These are phyloP conservation scores for Batillaria attramentaria DNA, from an alignment of 1,140 invertebrate species.

Conservation along the genomic window DNA sequence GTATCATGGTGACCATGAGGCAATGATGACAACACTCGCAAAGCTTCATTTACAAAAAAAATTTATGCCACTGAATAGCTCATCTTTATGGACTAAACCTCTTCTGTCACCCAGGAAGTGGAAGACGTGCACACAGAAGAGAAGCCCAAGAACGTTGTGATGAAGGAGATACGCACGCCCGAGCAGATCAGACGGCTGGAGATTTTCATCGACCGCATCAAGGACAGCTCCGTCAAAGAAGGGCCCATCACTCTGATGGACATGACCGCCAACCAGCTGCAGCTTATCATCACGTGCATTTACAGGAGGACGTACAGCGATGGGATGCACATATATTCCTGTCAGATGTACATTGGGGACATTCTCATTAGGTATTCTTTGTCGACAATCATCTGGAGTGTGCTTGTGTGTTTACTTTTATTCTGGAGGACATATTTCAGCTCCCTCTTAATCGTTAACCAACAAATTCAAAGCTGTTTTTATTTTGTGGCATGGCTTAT, in stretches of 20 bases:
- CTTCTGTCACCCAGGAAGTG: no score
- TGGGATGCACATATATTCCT: neutral
- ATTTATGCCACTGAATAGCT: no score
- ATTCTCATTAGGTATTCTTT: conserved; percentile 27
- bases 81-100: no score
- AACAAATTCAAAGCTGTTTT: no score
- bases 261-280: conserved; percentile 23
- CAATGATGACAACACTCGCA: no score
- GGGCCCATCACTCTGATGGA: conserved; percentile 45
- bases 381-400: no score
- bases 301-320: conserved; percentile 15
- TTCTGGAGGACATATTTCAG: no score
- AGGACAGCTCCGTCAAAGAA: conserved; percentile 31
- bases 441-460: no score
- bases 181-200: conserved; percentile 30
- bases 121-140: conserved; percentile 5
- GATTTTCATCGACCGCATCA: conserved; percentile 30
- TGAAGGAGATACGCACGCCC: conserved; percentile 19
- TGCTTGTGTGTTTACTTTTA: no score
- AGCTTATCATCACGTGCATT: conserved; percentile 25
- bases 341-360: conserved; percentile 22
- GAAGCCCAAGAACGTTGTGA: neutral
- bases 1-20: no score
- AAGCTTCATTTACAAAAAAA: no score
- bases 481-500: no score